These are phyloP conservation scores for Bradypodion pumilum DNA, from an alignment of 2,797 vertebrate species.

Conservation along the genomic window DNA sequence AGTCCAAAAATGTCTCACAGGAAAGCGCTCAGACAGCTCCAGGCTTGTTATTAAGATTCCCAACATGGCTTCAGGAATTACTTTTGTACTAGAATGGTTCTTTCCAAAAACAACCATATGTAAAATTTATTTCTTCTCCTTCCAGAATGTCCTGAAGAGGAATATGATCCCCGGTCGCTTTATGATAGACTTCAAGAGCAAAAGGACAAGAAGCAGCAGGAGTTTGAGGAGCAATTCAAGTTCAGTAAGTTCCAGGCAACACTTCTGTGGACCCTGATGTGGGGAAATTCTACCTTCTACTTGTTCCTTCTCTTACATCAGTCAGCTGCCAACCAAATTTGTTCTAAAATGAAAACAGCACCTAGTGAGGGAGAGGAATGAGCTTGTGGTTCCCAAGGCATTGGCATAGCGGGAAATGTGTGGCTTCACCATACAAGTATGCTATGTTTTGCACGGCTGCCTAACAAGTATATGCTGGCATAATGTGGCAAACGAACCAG, in stretches of 20 bases:
- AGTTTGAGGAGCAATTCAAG: conserved; percentile 97
- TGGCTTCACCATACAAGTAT: neutral
- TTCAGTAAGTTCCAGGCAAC: conserved; percentile 85
- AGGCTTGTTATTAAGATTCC: neutral
- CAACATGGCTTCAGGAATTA: neutral
- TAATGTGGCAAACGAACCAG: too few species aligned
- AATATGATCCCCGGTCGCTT: conserved; percentile 89
- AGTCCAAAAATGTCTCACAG: neutral
- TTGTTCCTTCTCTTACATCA: neutral
- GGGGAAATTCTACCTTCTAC: neutral
- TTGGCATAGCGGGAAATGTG: neutral
- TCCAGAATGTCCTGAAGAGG: conserved; percentile 93
- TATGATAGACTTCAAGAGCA: conserved; percentile 95
- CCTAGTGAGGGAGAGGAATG: neutral
- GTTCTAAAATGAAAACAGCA: neutral
- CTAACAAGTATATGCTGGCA: too few species aligned
- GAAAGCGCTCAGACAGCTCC: neutral
- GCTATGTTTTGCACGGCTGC: too few species aligned
- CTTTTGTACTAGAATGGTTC: neutral
- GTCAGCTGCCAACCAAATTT: neutral
- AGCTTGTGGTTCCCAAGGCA: neutral
- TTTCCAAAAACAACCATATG: neutral
- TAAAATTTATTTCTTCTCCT: conserved; percentile 20
- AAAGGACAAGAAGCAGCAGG: conserved; percentile 96
- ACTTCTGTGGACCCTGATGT: neutral